Evolutionary conservation across 2,888 invertebrate genomes (phyloP), one percentile per base, ranked within the genome.

Genomic region (Podotricha telesiphe): DNA sequence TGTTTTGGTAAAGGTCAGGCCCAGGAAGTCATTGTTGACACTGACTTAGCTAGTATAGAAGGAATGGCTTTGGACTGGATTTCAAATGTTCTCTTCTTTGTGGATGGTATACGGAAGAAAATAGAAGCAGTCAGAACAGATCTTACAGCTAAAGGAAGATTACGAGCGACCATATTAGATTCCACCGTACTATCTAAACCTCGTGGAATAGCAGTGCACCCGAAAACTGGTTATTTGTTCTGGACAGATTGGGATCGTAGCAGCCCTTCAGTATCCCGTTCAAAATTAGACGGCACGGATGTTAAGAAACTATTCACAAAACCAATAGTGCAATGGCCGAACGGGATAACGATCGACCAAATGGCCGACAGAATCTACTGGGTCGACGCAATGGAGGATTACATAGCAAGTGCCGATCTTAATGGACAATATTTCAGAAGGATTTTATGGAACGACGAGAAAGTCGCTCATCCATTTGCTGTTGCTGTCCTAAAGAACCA

Each of bases 31-130:
- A 89, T 98, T 0, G 95, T 98, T 0, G 95, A 96, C 59, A 95
- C 94, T 0, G 95, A 96, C 76, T 84, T 98, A 68, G 94, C 95
- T 19, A 96, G 97, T 8, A 96, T 98, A 48, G 98, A 98, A 86
- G 97, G 97, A 1, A 96, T 98, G 95, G 96, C 97, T 0, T 94
- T 96, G 63, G 98, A 98, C 86, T 98, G 97, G 97, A 95, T 97
- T 15, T 96, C 97, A 0, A 95, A 96, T 70, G 95, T 96, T 68
- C 85, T 98, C 17, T 98, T 97, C 88, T 98, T 98, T 83, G 97
- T 98, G 0, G 98, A 98, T 80, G 97, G 97, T 0, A 94, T 95
- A 65, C 93, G 95, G 48, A 95, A 95, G 77, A 96, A 95, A 80
- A 97, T 98, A 70, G 97, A 98, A 86, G 95, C 97, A 0, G 96